A percentile compares a stretch with the other conserved stretches of the same genome.
Conservation (phyloP, 2,888 invertebrate genomes). For the Drosophila subquinaria region DNA sequence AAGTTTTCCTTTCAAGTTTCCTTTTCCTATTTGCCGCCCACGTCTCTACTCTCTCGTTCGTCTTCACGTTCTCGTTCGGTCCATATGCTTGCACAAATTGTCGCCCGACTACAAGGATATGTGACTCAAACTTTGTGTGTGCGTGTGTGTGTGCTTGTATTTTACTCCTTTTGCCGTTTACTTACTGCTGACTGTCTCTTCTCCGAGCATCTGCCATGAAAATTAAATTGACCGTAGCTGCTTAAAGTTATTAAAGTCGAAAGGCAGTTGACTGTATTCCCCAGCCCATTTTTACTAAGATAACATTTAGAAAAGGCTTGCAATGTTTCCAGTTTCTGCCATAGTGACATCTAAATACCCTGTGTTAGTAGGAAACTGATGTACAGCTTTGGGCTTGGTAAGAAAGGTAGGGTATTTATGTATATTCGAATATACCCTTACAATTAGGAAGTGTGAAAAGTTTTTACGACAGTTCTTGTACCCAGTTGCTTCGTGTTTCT, state of each 20-base stretch:
- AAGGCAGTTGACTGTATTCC: conserved; percentile 27
- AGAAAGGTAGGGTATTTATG: neutral
- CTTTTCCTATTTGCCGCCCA: conserved; percentile 45
- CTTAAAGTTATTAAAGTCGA: conserved; percentile 78
- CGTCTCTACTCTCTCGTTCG: neutral
- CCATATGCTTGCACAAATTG: conserved; percentile 75
- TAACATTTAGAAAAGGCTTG: conserved; percentile 45
- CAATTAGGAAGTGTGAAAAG: too few relatives aligned
- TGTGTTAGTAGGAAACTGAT: neutral
- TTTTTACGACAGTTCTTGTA: too few relatives aligned
- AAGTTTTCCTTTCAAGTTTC: conserved; percentile 82
- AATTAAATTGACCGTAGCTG: conserved; percentile 84
- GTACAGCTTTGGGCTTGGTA: neutral
- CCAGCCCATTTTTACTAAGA: conserved; percentile 22
- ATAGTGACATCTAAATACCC: conserved; percentile 20
- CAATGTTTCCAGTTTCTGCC: neutral
- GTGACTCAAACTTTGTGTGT: conserved; percentile 46
- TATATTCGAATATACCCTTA: too few relatives aligned
- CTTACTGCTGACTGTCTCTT: conserved; percentile 56
- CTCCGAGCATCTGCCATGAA: conserved; percentile 68
- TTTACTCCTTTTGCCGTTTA: conserved; percentile 63
- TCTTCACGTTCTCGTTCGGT: conserved; percentile 16
- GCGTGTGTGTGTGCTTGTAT: conserved; percentile 25
- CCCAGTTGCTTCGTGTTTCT: too few relatives aligned
- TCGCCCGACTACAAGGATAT: conserved; percentile 66